A percentile compares a stretch with the other conserved stretches of the same genome.
Evolutionary conservation across 2,113 vertebrate genomes (phyloP).

Genomic region (Hylia prasina): DNA sequence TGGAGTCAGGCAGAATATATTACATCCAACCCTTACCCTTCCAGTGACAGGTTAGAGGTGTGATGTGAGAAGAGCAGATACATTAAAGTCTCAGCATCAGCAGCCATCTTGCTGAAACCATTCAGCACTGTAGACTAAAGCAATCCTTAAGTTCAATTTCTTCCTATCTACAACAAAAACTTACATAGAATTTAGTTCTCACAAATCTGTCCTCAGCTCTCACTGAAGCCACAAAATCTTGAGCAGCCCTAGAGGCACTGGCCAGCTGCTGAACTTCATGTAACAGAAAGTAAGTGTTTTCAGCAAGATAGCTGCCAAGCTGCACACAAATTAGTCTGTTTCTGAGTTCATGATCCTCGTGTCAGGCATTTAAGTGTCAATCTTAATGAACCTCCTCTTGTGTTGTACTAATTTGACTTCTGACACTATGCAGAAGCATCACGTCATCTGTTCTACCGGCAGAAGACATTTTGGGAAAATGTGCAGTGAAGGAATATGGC

Average conservation of each 20-base stretch:
- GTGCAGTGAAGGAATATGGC: neutral
- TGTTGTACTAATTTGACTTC: neutral
- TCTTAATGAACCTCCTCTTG: neutral
- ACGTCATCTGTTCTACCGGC: neutral
- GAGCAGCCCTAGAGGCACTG: neutral
- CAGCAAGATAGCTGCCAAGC: constrained; percentile 34
- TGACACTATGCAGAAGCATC: neutral
- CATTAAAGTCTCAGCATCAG: neutral
- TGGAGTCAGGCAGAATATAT: neutral
- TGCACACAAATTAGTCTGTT: neutral
- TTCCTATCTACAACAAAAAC: neutral
- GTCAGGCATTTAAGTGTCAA: neutral
- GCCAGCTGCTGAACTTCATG: neutral
- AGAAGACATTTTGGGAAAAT: neutral
- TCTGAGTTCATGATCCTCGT: neutral
- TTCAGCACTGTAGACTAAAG: neutral
- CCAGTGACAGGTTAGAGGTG: neutral
- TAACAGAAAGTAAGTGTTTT: neutral
- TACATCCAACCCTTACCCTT: neutral
- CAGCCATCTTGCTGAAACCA: constrained; percentile 13
- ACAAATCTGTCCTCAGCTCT: neutral
- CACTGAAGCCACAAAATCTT: neutral
- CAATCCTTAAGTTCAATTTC: neutral
- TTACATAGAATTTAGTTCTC: neutral
- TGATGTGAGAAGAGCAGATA: neutral